Evolutionary conservation across 2,888 invertebrate genomes (phyloP).

Genomic region (Pharmacophagus antenor): DNA sequence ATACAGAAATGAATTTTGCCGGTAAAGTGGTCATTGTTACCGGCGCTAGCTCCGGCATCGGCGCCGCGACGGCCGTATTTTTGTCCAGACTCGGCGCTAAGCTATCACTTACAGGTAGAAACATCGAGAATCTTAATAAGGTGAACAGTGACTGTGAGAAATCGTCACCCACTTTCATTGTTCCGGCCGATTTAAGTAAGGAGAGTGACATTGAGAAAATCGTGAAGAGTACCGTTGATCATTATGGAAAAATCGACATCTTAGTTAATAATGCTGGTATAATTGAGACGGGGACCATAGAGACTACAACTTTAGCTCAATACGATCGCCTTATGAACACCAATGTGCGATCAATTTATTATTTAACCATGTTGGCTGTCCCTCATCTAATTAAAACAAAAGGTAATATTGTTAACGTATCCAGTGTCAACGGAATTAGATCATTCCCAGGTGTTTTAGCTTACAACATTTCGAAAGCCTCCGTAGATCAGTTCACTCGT

Average conservation of each 20-base stretch:
- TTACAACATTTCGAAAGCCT: conserved; percentile 96
- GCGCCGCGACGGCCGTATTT: conserved; percentile 89
- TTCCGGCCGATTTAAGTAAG: conserved; percentile 86
- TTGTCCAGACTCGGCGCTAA: conserved; percentile 88
- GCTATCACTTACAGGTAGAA: conserved; percentile 86
- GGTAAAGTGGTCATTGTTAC: conserved; percentile 88
- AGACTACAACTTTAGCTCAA: conserved; percentile 91
- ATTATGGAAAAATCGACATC: conserved; percentile 90
- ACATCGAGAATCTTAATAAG: conserved; percentile 81
- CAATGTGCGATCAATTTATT: conserved; percentile 91
- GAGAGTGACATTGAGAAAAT: conserved; percentile 87
- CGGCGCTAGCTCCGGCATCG: conserved; percentile 93
- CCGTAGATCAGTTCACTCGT: conserved; percentile 96
- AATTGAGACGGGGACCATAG: conserved; percentile 90
- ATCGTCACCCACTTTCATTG: conserved; percentile 73
- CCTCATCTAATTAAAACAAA: conserved; percentile 91
- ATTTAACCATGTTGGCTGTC: conserved; percentile 92
- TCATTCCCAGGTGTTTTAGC: conserved; percentile 94
- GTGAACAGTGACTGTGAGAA: conserved; percentile 65
- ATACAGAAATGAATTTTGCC: conserved; percentile 76
- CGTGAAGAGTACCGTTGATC: conserved; percentile 85
- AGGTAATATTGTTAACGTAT: conserved; percentile 97
- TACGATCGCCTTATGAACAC: conserved; percentile 94
- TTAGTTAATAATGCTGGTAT: conserved; percentile 95
- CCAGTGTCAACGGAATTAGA: conserved; percentile 94